Percentiles rank a stretch among this genome's conserved stretches.
These are phyloP conservation scores for Stegana nigrithorax DNA, from an alignment of 2,888 invertebrate genomes.

Conservation along the genomic window DNA sequence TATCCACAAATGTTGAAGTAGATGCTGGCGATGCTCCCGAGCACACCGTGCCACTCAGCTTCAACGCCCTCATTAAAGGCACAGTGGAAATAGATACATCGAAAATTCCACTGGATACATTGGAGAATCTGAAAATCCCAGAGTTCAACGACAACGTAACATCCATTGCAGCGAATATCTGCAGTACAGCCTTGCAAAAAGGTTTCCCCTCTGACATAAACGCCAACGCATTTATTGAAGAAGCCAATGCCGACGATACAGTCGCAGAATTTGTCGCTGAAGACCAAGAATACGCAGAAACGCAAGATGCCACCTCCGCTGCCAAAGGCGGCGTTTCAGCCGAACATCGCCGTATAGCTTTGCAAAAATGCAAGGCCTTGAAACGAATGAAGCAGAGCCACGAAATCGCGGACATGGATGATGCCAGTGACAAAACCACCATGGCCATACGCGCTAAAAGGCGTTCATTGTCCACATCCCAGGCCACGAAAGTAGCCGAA, in stretches of 20 bases:
- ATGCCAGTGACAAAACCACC: neutral
- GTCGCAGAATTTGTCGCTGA: too few species aligned
- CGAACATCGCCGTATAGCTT: neutral
- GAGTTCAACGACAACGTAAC: constrained; percentile 55
- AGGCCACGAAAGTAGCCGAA: constrained; percentile 5
- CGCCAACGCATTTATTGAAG: neutral
- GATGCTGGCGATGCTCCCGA: neutral
- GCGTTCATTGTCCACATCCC: constrained; percentile 5
- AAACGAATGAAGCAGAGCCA: neutral
- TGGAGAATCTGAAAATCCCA: constrained; percentile 39
- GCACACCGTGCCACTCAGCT: constrained; percentile 45
- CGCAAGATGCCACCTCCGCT: neutral
- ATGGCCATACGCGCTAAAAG: neutral
- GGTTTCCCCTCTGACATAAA: constrained; percentile 40
- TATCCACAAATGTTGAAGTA: constrained; percentile 43
- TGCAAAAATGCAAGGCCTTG: neutral
- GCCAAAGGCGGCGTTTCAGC: neutral
- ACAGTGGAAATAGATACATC: constrained; percentile 49
- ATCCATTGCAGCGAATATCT: constrained; percentile 55
- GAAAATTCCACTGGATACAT: constrained; percentile 35
- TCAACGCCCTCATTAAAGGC: constrained; percentile 55
- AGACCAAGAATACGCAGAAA: neutral
- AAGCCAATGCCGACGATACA: neutral
- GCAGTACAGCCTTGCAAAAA: constrained; percentile 50
- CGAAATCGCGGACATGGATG: neutral